Percentiles rank a stretch among this genome's conserved stretches.
phyloP scores from a whole-genome alignment of 2,113 vertebrate genomes.

The Mirounga angustirostris region DNA sequence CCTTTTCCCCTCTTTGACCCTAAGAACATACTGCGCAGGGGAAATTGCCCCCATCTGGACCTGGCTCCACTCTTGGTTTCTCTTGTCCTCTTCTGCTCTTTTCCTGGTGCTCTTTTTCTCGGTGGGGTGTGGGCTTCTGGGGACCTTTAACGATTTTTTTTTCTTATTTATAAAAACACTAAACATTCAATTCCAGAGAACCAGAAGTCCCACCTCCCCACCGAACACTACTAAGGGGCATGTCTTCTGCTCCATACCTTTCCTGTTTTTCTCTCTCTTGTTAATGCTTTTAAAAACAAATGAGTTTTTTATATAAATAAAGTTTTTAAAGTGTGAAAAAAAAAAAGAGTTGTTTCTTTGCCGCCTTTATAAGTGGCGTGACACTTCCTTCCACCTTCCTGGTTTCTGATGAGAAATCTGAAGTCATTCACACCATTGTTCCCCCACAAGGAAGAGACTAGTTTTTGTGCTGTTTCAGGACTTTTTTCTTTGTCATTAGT shows the following conservation, averaged over 20 bases:
- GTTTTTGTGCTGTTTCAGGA: not conserved
- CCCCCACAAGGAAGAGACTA: accelerated
- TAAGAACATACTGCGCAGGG: slow-evolving; percentile 39
- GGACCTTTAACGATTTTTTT: slow-evolving; percentile 79
- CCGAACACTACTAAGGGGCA: slow-evolving; percentile 81
- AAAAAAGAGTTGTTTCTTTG: not conserved
- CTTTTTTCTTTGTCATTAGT: not conserved
- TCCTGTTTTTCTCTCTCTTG: slow-evolving; percentile 87
- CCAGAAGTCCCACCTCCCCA: slow-evolving; percentile 86
- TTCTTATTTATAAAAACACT: slow-evolving; percentile 87
- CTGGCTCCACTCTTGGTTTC: slow-evolving; percentile 62
- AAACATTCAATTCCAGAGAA: slow-evolving; percentile 89
- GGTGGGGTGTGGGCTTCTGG: slow-evolving; percentile 80
- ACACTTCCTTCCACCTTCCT: not conserved
- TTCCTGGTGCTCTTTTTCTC: slow-evolving; percentile 74
- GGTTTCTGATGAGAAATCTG: not conserved
- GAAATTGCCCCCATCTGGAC: not conserved
- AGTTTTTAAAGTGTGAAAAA: slow-evolving; percentile 90
- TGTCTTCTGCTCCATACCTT: slow-evolving; percentile 72
- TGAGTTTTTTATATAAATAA: slow-evolving; percentile 94
- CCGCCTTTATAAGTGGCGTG: too few relatives aligned
- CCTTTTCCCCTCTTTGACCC: slow-evolving; percentile 30
- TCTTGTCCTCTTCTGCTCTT: slow-evolving; percentile 63
- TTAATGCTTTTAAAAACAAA: slow-evolving; percentile 91
- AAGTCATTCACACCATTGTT: not conserved